These are phyloP conservation scores for Acleris holmiana DNA, from an alignment of 2,888 invertebrate species.

Conservation along the genomic window DNA sequence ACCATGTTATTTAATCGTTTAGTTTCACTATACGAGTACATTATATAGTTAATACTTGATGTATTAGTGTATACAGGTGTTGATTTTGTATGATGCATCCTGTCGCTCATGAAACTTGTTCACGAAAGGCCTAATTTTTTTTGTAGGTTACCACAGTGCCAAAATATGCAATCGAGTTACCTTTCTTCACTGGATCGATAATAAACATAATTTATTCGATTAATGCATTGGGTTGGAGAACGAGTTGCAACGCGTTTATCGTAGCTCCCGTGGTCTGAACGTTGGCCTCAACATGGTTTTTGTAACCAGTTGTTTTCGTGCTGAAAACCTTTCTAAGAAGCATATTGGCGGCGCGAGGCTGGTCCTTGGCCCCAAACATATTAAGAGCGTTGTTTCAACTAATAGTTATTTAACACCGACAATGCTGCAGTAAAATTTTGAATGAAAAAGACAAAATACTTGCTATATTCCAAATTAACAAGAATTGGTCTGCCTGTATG, in stretches of 20 bases:
- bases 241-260: neutral
- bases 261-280: constrained; percentile 2
- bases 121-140: constrained; percentile 52
- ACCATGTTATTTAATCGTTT: constrained; percentile 41
- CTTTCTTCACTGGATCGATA: neutral
- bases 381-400: too few species aligned
- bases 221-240: constrained; percentile 8
- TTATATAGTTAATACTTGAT: constrained; percentile 34
- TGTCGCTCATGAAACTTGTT: constrained; percentile 28
- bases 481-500: neutral
- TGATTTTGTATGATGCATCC: constrained; percentile 25
- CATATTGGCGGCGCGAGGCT: too few species aligned
- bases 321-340: neutral
- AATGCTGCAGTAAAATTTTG: too few species aligned
- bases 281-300: neutral
- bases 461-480: too few species aligned
- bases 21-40: constrained; percentile 37
- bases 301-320: neutral
- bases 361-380: too few species aligned
- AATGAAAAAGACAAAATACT: too few species aligned
- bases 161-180: constrained; percentile 49
- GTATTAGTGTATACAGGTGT: constrained; percentile 35
- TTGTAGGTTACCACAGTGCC: constrained; percentile 66
- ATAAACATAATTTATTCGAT: too few species aligned
- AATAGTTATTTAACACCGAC: too few species aligned